Percentiles rank a stretch among this genome's conserved stretches.
These are phyloP conservation scores for Tenebrio molitor DNA, from an alignment of 1,140 invertebrate genomes.

Conservation along the genomic window DNA sequence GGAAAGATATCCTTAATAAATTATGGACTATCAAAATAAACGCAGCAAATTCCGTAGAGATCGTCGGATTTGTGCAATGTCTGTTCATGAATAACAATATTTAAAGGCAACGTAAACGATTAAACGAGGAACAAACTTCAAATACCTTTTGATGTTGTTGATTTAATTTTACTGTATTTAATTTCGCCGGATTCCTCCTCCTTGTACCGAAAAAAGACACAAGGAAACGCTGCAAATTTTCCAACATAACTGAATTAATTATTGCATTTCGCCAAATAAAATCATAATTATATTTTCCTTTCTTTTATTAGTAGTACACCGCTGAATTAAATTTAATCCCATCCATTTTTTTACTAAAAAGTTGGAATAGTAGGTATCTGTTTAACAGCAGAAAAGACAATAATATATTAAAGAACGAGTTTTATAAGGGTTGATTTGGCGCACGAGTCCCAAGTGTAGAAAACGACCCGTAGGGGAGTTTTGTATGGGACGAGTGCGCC, in stretches of 20 bases:
- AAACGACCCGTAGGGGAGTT: too few relatives aligned
- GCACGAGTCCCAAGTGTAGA: too few relatives aligned
- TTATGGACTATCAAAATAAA: slow-evolving; percentile 5
- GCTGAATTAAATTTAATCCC: too few relatives aligned
- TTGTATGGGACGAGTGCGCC: too few relatives aligned
- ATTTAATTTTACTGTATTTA: slow-evolving; percentile 10
- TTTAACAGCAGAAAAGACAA: too few relatives aligned
- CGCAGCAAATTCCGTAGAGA: background rate
- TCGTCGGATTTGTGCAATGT: slow-evolving; percentile 8
- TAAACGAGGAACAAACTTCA: background rate
- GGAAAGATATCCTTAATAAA: background rate
- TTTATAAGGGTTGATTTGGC: too few relatives aligned
- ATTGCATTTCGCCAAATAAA: too few relatives aligned
- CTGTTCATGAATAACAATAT: slow-evolving; percentile 13
- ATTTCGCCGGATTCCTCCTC: background rate
- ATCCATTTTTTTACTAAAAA: too few relatives aligned
- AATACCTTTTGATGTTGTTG: slow-evolving; percentile 5
- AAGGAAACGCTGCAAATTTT: background rate
- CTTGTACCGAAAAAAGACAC: background rate
- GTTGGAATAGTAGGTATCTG: too few relatives aligned
- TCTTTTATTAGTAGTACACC: too few relatives aligned
- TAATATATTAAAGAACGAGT: too few relatives aligned
- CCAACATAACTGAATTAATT: background rate
- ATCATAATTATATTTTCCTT: too few relatives aligned
- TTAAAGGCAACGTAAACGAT: slow-evolving; percentile 2